These are phyloP conservation scores for Priocnemis perturbator DNA, from an alignment of 2,888 invertebrate genomes.

Conservation along the genomic window DNA sequence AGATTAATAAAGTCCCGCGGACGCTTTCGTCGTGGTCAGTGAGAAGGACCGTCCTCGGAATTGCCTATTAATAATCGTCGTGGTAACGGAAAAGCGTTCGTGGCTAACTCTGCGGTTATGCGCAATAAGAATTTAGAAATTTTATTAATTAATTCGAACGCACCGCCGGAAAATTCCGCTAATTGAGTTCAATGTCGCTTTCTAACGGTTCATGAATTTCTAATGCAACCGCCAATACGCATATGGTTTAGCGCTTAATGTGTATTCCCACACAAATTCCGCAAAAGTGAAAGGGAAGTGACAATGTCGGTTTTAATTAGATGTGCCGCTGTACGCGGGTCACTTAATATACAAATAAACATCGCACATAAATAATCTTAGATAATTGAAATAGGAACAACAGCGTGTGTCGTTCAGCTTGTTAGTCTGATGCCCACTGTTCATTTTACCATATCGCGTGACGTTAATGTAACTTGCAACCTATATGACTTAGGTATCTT, in stretches of 20 bases:
- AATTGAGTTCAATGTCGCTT: conserved; percentile 11
- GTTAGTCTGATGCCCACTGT: too few species aligned
- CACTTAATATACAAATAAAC: too few species aligned
- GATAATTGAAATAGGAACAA: too few species aligned
- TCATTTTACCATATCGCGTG: background rate
- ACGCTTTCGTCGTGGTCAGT: background rate
- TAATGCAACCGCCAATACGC: background rate
- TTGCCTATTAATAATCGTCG: background rate
- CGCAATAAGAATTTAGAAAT: too few species aligned
- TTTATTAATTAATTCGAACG: conserved; percentile 1
- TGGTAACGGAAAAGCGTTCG: background rate
- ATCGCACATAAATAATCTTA: too few species aligned
- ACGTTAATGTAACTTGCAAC: background rate
- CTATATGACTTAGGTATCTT: too few species aligned
- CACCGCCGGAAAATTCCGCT: conserved; percentile 4
- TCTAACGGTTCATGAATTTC: conserved; percentile 14
- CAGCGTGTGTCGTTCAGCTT: too few species aligned
- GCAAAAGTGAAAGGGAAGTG: conserved; percentile 25
- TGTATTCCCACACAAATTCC: conserved; percentile 18
- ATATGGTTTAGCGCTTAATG: background rate
- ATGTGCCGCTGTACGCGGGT: background rate
- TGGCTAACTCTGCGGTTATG: background rate
- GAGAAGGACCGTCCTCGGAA: conserved; percentile 1
- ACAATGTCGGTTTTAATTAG: conserved; percentile 19
- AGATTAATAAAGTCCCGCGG: conserved; percentile 13